Percentiles rank a stretch among this genome's conserved stretches.
Conservation (phyloP, 2,113 vertebrate genomes). For the Pterocles orientalis region DNA sequence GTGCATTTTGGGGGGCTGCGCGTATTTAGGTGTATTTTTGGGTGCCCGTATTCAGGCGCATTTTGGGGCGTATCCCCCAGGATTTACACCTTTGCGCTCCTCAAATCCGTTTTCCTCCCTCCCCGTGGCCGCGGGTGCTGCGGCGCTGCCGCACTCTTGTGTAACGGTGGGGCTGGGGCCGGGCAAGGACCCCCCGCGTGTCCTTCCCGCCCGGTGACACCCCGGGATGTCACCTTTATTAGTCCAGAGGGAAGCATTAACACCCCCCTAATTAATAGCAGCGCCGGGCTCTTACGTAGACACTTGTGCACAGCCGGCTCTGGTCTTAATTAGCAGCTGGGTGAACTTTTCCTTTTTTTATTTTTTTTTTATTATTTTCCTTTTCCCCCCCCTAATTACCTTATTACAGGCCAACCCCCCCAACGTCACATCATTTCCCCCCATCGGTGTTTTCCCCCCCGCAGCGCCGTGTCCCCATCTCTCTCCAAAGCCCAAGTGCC, state of each 20-base stretch:
- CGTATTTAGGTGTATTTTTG: no score
- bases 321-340: background rate
- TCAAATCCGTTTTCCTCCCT: background rate
- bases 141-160: background rate
- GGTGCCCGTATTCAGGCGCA: background rate
- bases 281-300: background rate
- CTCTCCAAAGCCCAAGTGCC: background rate
- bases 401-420: background rate
- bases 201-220: background rate
- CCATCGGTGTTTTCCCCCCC: accelerated
- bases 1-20: no score
- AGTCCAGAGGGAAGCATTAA: background rate
- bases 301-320: background rate
- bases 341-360: slow-evolving; percentile 11
- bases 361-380: background rate
- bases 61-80: background rate
- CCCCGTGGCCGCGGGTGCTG: background rate
- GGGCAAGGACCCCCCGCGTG: background rate
- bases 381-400: background rate
- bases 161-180: background rate
- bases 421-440: background rate
- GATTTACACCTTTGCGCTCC: background rate
- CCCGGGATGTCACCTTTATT: background rate
- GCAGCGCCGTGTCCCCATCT: background rate
- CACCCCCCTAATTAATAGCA: background rate